Evolutionary conservation across 2,113 vertebrate species (phyloP).

Genomic region (Anarrhichthys ocellatus): DNA sequence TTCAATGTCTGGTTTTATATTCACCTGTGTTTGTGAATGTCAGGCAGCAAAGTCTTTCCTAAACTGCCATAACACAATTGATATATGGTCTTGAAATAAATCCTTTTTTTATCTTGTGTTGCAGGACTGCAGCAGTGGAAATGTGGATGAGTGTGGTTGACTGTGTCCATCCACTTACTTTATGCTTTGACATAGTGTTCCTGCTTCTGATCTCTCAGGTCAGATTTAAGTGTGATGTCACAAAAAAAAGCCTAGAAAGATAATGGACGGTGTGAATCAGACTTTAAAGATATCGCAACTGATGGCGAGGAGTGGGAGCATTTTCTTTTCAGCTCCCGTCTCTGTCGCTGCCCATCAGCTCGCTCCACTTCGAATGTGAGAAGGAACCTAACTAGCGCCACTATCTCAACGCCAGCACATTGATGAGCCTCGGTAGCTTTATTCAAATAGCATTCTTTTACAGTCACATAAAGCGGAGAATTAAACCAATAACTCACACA

Average conservation of each 20-base stretch:
- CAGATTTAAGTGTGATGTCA: neutral
- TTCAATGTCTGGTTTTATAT: slow-evolving; percentile 31
- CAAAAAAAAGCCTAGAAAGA: neutral
- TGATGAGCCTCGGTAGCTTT: slow-evolving; percentile 59
- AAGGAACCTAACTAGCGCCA: slow-evolving; percentile 39
- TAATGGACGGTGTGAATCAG: neutral
- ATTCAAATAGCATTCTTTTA: slow-evolving; percentile 66
- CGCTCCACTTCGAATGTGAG: neutral
- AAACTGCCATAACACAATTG: neutral
- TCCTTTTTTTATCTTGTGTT: neutral
- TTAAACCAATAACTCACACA: slow-evolving; percentile 67
- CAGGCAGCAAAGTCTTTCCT: slow-evolving; percentile 7
- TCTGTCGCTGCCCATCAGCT: slow-evolving; percentile 17
- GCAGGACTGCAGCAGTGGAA: neutral
- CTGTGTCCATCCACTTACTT: slow-evolving; percentile 15
- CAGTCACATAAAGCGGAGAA: slow-evolving; percentile 57
- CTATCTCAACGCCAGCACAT: slow-evolving; percentile 51
- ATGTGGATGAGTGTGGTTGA: slow-evolving; percentile 11
- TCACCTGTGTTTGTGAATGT: slow-evolving; percentile 25
- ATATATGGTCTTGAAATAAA: slow-evolving; percentile 21
- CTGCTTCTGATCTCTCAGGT: slow-evolving; percentile 12
- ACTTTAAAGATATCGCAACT: slow-evolving; percentile 17
- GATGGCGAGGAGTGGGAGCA: neutral
- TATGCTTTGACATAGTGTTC: neutral
- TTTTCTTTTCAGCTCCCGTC: neutral